Base-by-base conservation (phyloP, 2,797 vertebrate species). In the Melanotaenia boesemani region DNA sequence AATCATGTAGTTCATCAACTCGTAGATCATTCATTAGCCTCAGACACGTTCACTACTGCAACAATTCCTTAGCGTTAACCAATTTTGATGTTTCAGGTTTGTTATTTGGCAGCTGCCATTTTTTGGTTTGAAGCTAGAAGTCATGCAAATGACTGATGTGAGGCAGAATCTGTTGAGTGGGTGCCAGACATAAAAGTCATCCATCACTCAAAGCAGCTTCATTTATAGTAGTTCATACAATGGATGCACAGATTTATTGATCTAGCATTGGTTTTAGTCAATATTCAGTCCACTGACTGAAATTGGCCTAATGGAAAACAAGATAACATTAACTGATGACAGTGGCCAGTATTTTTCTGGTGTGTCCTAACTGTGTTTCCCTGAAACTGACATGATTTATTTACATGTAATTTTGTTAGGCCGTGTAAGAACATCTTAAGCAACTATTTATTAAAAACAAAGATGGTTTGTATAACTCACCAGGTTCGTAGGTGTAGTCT, bases 401-500 rank as follows among this genome's bases (percentile, higher is more conserved):
- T 41, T 41, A 41, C 39, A 41, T 44, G 4, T 44, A 4, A 44
- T 44, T 16, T 18, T 16, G 39, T 6, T 11, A 4, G 39, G 13
- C 39, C 15, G 16, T 41, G 39, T 4, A 41, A 41, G 39, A 41
- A 16, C 13, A 15, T 5, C 28, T 30, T 30, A 30, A 30, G 22
- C 22, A 22, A 34, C 32, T 37, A 11, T 37, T 37, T 9, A 2
- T 41, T 41, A 13, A 50, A 22, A 9, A 26, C 15, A 16, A 8
- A 34, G 30, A 60, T 5, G 4, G 39, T n/a, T 5, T 4, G 6
- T 16, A 41, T 11, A 2, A 86, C 96, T 93, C 92, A 99, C 98
- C 98, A 81, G 97, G 90, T 58, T 99, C 97, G 0, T 96, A 97
- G 88, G 93, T 32, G 80, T 95, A 97, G 93, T 99, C 97, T 48